Percentiles rank a stretch among this genome's conserved stretches.
Conservation (phyloP, 2,797 vertebrate species). For the Xyrichtys novacula region DNA sequence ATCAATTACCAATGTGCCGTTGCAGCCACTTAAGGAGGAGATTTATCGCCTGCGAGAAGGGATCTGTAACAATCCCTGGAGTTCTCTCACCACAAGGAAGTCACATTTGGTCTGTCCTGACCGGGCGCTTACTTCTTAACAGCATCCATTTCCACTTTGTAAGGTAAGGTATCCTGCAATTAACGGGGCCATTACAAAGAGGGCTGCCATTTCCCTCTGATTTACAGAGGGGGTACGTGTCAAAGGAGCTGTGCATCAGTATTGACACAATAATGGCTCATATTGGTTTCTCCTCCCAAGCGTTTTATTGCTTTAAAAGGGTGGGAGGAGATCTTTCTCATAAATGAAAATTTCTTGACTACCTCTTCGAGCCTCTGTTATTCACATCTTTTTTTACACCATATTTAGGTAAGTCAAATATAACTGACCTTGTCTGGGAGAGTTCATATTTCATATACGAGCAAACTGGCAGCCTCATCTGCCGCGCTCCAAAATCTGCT, state of each 20-base stretch:
- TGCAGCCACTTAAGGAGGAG: conserved; percentile 77
- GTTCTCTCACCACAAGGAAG: conserved; percentile 42
- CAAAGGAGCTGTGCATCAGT: conserved; percentile 28
- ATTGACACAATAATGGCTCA: conserved; percentile 63
- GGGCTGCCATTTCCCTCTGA: conserved; percentile 45
- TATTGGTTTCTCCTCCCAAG: conserved; percentile 51
- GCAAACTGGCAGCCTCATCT: conserved; percentile 60
- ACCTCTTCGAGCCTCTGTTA: conserved; percentile 44
- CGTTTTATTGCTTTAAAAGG: conserved; percentile 47
- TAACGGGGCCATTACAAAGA: conserved; percentile 65
- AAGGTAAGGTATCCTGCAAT: conserved; percentile 67
- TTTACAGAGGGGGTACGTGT: conserved; percentile 52
- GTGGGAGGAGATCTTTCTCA: conserved; percentile 21
- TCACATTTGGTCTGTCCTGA: conserved; percentile 50
- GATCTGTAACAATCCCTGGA: conserved; percentile 67
- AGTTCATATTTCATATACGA: conserved; percentile 76
- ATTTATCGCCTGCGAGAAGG: conserved; percentile 77
- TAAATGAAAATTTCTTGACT: conserved; percentile 56
- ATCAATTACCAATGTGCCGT: conserved; percentile 83
- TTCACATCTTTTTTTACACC: conserved; percentile 51
- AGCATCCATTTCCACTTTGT: conserved; percentile 63
- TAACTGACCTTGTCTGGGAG: conserved; percentile 71
- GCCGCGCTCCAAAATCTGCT: conserved; percentile 38
- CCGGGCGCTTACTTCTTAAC: conserved; percentile 59
- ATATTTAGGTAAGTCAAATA: conserved; percentile 75